Base-by-base conservation (phyloP, 2,888 invertebrate genomes). In the Trichacis sp. region DNA sequence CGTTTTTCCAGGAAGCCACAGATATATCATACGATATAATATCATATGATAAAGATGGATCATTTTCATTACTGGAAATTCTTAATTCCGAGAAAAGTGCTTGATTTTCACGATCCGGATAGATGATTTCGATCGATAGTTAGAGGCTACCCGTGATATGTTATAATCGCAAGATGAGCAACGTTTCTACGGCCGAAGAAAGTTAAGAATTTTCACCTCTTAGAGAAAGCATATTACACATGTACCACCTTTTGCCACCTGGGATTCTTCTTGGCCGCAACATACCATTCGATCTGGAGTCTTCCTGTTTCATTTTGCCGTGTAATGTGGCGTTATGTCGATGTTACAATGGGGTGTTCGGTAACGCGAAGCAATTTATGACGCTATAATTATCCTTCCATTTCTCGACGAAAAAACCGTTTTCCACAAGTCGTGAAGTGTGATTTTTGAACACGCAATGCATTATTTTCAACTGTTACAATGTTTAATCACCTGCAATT, bases 201-300 rank as follows among this genome's bases (percentile, higher is more conserved):
- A 77, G 76, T 76, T 72, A 65, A 71, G 74, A 74, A 75, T 75
- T 76, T 75, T 76, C 75, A 75, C 75, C 75, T 77, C 75, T 70
- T 68, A 72, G 76, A 77, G 76, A 77, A 77, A 77, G 76, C 75
- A 75, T 72, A 73, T 73, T 70, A 74, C 70, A 68, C 63, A 68
- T 62, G 64, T 69, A 59, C 59, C 65, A 64, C 64, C 62, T 63
- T 68, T 57, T 56, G 66, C 64, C 65, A 64, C 55, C 6, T 47
- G 40, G 40, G 36, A 43, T 36, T 24, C 58, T 58, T 38, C 56
- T 50, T 52, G 20, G 49, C 19, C 38, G 43, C 40, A 42, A 11
- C 30, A 49, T 56, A 29, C 18, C 33, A 42, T n/a, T 36, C 11
- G 40, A 38, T 58, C 19, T 24, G 42, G 29, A 18, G 36, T 52